A percentile compares a stretch with the other conserved stretches of the same genome.
Evolutionary conservation across 2,797 vertebrate genomes (phyloP).

Genomic region (Periophthalmus magnuspinnatus): DNA sequence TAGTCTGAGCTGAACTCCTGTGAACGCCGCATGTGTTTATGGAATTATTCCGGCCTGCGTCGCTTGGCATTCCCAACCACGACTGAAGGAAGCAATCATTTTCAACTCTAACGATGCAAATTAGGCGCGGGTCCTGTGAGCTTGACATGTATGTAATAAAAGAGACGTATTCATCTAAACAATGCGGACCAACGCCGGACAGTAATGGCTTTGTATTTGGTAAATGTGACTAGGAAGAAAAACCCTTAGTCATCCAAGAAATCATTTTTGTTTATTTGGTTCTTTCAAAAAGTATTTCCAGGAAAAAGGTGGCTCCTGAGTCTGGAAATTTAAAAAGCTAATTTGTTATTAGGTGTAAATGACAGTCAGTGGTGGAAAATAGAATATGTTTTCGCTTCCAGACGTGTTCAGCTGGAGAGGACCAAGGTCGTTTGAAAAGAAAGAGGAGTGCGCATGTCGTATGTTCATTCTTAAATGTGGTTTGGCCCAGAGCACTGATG

Average conservation of each 20-base stretch:
- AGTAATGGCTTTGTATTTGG: constrained; percentile 58
- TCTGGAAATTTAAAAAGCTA: constrained; percentile 25
- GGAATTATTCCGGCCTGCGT: constrained; percentile 61
- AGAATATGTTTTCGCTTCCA: constrained; percentile 40
- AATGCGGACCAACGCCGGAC: constrained; percentile 66
- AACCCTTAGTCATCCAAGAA: constrained; percentile 26
- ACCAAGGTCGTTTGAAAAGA: constrained; percentile 47
- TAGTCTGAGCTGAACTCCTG: constrained; percentile 4
- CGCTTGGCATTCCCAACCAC: constrained; percentile 62
- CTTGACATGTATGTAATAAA: constrained; percentile 81
- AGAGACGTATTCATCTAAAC: constrained; percentile 77
- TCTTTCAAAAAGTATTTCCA: constrained; percentile 44
- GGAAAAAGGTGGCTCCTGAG: constrained; percentile 36
- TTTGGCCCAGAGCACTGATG: constrained; percentile 64
- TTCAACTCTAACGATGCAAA: constrained; percentile 80
- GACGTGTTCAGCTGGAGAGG: constrained; percentile 28
- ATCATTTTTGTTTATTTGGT: constrained; percentile 49
- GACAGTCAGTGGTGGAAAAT: constrained; percentile 42
- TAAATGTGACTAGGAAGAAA: constrained; percentile 37
- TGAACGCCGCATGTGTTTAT: constrained; percentile 45
- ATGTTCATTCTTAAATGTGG: constrained; percentile 72
- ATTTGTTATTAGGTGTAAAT: constrained; percentile 53
- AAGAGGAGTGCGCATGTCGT: constrained; percentile 60
- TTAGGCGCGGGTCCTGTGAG: constrained; percentile 73
- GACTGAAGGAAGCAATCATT: constrained; percentile 84